A percentile compares a stretch with the other conserved stretches of the same genome.
These are phyloP conservation scores for Pecten maximus DNA, from an alignment of 2,888 invertebrate genomes.

Conservation along the genomic window DNA sequence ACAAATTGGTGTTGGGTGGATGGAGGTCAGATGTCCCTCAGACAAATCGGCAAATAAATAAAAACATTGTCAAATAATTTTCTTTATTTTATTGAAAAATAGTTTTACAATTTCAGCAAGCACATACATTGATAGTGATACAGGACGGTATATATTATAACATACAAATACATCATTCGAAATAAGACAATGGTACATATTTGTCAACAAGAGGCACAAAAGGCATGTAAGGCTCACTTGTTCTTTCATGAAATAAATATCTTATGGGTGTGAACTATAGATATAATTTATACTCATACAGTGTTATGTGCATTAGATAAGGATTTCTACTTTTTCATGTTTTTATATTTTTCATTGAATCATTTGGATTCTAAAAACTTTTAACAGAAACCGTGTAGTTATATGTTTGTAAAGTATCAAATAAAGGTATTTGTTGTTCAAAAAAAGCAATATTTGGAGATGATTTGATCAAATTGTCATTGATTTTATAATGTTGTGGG, in stretches of 20 bases:
- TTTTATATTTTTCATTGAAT: too few relatives aligned
- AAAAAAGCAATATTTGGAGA: too few relatives aligned
- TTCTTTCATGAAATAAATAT: neutral
- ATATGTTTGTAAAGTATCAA: too few relatives aligned
- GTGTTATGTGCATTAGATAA: neutral
- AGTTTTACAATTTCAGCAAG: neutral
- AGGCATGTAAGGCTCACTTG: neutral
- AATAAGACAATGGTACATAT: neutral
- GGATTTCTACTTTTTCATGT: too few relatives aligned
- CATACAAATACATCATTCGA: neutral
- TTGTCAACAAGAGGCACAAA: neutral
- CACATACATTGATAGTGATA: neutral
- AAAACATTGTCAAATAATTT: neutral
- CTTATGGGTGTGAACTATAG: too few relatives aligned
- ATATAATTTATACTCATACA: neutral
- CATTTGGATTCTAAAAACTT: too few relatives aligned
- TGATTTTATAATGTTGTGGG: too few relatives aligned
- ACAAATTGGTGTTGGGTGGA: too few relatives aligned
- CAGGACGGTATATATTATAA: neutral
- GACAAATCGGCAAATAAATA: neutral
- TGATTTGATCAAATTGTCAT: too few relatives aligned
- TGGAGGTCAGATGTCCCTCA: too few relatives aligned
- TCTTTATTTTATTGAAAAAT: conserved; percentile 26
- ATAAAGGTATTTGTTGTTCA: too few relatives aligned
- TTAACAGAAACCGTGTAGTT: too few relatives aligned